phyloP scores from a whole-genome alignment of 2,888 invertebrate species.

The Cerastoderma edule region DNA sequence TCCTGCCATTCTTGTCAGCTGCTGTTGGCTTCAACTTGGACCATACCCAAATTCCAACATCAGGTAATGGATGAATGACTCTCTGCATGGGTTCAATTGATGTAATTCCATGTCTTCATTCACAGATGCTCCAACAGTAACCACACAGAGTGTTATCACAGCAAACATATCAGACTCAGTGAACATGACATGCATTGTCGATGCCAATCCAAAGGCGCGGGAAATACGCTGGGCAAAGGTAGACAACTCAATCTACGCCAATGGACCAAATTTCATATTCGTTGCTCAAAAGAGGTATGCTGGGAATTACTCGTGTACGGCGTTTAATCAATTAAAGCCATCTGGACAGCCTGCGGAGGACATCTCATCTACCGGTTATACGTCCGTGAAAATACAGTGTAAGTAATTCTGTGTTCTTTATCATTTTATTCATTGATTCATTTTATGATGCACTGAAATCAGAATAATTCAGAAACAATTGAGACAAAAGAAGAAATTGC shows the following conservation, averaged over 20 bases:
- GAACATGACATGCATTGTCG: constrained; percentile 66
- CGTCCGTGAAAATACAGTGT: constrained; percentile 73
- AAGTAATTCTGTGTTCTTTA: constrained; percentile 47
- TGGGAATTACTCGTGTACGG: constrained; percentile 75
- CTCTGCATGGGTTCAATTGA: neutral
- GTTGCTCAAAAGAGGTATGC: constrained; percentile 55
- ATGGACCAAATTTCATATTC: constrained; percentile 59
- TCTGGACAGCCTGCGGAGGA: constrained; percentile 61
- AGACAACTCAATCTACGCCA: constrained; percentile 44
- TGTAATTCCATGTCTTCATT: neutral
- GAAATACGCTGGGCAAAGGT: constrained; percentile 69
- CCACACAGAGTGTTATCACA: constrained; percentile 51
- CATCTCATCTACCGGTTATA: constrained; percentile 58
- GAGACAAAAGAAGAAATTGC: no score
- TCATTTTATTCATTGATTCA: neutral
- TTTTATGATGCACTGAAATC: no score
- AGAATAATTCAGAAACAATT: no score
- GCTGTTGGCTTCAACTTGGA: no score
- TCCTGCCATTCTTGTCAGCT: no score
- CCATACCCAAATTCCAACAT: no score
- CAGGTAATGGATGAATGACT: no score
- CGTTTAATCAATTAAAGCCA: constrained; percentile 65
- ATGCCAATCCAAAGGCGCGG: constrained; percentile 69
- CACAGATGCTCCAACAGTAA: constrained; percentile 72
- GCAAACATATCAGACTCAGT: constrained; percentile 63